Percentiles rank a stretch among this genome's conserved stretches.
Conservation (phyloP, 2,113 vertebrate species). For the Lepisosteus oculatus region DNA sequence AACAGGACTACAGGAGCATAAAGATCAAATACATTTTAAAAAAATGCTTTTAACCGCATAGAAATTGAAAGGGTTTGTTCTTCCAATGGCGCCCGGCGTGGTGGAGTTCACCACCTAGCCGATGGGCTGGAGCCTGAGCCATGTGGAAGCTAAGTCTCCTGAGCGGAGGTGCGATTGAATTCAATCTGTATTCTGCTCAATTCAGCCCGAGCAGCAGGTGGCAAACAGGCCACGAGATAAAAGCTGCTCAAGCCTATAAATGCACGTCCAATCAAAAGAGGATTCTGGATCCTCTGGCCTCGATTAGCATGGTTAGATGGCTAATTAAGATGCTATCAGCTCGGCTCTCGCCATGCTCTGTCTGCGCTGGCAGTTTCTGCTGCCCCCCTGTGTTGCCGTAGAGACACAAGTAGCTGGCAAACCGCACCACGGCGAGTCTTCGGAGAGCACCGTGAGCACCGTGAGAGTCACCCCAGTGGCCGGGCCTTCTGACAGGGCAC, state of each 20-base stretch:
- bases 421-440: constrained; percentile 14
- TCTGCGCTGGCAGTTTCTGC: constrained; percentile 6
- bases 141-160: no score
- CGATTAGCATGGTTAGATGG: no score
- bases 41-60: no score
- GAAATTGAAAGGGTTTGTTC: no score
- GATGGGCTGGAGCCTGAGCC: no score
- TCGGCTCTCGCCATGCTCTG: background rate
- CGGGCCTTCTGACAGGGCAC: background rate
- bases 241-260: background rate
- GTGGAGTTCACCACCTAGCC: no score
- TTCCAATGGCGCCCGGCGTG: no score
- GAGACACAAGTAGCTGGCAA: constrained; percentile 6
- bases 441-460: background rate
- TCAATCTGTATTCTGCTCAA: no score
- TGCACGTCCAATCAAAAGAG: background rate
- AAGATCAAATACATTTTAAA: no score
- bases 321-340: no score
- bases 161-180: no score
- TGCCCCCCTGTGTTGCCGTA: constrained; percentile 3
- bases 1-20: no score
- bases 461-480: constrained; percentile 4
- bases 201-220: background rate
- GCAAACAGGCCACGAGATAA: background rate
- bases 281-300: background rate